Base-by-base conservation (phyloP, 2,888 invertebrate genomes). In the Dendrolimus pini region DNA sequence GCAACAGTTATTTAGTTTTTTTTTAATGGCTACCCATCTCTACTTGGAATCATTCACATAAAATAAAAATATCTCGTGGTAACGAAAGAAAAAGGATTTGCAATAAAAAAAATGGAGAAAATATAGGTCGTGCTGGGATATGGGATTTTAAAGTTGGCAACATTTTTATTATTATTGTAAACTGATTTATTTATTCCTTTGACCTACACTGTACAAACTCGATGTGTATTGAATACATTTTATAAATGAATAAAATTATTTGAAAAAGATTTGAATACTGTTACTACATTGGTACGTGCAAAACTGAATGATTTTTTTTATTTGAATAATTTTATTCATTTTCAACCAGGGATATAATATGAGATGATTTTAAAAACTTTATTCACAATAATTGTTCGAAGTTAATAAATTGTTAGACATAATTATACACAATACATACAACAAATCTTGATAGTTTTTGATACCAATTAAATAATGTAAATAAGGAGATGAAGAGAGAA, bases 121-220 rank as follows among this genome's bases (percentile, higher is more conserved):
- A 70, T 65, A 72, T 65, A 76, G 77, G 81, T 74, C 65, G 78
- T 84, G 86, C 80, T 70, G 75, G 83, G 76, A 72, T 64, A 65
- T 62, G 68, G 65, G 66, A 67, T 68, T 65, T 66, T 61, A 65
- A 70, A 67, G 72, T 47, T 85, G 89, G 90, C 90, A 90, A 90
- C 90, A 89, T 82, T 82, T 80, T 80, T 72, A 75, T 47, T 82
- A 79, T 80, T 72, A 75, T 47, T 65, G 65, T 71, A 70, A 70
- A 71, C 74, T 75, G 76, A 71, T 72, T 71, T 69, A 68, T 65
- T 70, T 74, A 72, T 74, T 72, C 65, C 68, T 67, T 72, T 30
- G 9, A 73, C 74, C 80, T 79, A 78, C 80, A 88, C 90, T 90
- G 90, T 90, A 90, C 90, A 89, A 67, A 82, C 89, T 90, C 89